These are phyloP conservation scores for Oreotrochilus melanogaster DNA, from an alignment of 2,113 vertebrate genomes.

Conservation along the genomic window DNA sequence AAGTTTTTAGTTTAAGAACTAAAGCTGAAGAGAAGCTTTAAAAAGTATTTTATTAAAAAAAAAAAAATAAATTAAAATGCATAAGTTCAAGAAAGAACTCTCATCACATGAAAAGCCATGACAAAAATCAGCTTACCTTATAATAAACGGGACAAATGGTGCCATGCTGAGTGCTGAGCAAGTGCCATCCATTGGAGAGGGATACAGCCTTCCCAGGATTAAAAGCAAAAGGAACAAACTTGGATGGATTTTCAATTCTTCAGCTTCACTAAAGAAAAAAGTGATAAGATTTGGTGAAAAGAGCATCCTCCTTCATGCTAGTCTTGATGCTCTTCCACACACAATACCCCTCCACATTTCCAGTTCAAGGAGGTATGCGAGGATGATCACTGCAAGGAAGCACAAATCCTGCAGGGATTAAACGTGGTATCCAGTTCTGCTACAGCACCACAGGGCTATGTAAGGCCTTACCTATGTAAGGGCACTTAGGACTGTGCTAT, in stretches of 20 bases:
- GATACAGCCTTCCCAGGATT: constrained; percentile 92
- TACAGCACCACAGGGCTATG: too few relatives aligned
- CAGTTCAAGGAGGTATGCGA: background rate
- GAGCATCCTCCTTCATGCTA: background rate
- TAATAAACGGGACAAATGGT: constrained; percentile 89
- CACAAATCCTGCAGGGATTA: background rate
- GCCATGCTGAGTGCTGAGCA: constrained; percentile 87
- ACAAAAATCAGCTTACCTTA: constrained; percentile 81
- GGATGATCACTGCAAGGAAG: background rate
- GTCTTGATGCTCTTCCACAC: background rate
- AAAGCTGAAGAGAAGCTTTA: background rate
- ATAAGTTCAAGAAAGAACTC: background rate
- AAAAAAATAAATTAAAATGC: background rate
- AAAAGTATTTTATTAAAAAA: background rate
- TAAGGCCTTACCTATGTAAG: too few relatives aligned
- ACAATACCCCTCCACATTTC: background rate
- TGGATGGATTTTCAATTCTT: constrained; percentile 86
- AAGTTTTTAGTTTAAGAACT: background rate
- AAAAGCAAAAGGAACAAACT: constrained; percentile 91
- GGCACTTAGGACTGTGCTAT: too few relatives aligned
- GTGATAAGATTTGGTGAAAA: background rate
- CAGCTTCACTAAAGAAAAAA: constrained; percentile 63
- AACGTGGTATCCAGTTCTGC: background rate
- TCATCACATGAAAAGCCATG: background rate
- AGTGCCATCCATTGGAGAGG: constrained; percentile 94